Evolutionary conservation across 2,797 vertebrate species (phyloP), one percentile per base, ranked within the genome.

Genomic region (Sebastes hopkinsi): DNA sequence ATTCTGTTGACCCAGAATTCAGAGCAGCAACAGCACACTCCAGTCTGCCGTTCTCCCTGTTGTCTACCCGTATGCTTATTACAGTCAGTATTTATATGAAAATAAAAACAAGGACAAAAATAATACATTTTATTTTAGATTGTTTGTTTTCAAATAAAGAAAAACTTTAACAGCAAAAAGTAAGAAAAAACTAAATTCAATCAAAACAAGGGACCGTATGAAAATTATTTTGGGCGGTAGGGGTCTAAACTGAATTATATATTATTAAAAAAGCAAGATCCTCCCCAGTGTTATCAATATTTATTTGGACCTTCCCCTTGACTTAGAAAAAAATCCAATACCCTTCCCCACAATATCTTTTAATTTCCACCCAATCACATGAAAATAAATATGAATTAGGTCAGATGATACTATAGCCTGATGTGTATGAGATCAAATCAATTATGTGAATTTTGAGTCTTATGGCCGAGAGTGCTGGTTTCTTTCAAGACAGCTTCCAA

Each of bases 1-100:
- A 59, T 79, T 68, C 64, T 20, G 64, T 27, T 83, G 60, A 78
- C 68, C 69, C 61, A 70, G 67, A 80, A 60, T 64, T 72, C 62
- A 72, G 12, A 69, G 65, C 25, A 61, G 58, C 42, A 2, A 1
- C 46, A 36, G 10, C 75, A 18, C 23, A 9, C 16, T 54, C 18
- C 30, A 46, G n/a, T 22, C 60, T 16, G 13, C 42, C 22, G 62
- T 2, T 23, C 22, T 50, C 11, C 34, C 8, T 4, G 5, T 20
- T 46, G 16, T 46, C 42, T 18, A 20, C 42, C 42, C 16, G 7
- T 18, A 5, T n/a, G 67, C 22, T 42, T 32, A 12, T 29, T 32
- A 20, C 14, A 29, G 38, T 22, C 16, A 25, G 18, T 3, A 22
- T 2, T 18, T n/a, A 54, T 36, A n/a, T 27, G 52, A 42, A 75